Conservation (phyloP, 2,888 invertebrate genomes). For the Eurois occulta region DNA sequence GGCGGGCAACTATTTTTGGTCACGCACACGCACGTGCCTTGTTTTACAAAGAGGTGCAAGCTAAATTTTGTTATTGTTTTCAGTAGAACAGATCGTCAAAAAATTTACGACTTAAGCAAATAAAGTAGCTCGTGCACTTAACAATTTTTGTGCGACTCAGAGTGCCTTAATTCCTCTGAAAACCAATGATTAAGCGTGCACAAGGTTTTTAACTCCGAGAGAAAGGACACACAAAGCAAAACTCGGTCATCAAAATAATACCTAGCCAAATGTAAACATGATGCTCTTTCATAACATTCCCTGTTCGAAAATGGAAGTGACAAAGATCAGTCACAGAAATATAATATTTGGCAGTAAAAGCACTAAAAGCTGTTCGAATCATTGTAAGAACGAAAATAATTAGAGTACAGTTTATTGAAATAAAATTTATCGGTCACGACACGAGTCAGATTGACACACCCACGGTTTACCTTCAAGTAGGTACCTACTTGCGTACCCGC, state of each 20-base stretch:
- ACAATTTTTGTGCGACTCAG: not conserved
- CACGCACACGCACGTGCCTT: not conserved
- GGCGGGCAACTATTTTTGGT: not conserved
- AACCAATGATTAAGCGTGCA: constrained; percentile 32
- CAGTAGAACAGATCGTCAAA: not conserved
- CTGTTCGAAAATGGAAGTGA: constrained; percentile 11
- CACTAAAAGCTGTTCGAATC: constrained; percentile 23
- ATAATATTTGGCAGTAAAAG: constrained; percentile 12
- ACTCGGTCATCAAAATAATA: constrained; percentile 44
- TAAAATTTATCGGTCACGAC: constrained; percentile 24
- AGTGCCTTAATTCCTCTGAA: constrained; percentile 20
- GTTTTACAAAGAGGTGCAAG: not conserved
- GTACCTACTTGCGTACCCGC: not conserved
- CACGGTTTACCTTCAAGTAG: constrained; percentile 10
- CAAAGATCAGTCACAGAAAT: constrained; percentile 12
- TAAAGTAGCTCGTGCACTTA: not conserved
- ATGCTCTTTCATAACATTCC: constrained; percentile 27
- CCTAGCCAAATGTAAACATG: constrained; percentile 26
- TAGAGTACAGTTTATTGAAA: constrained; percentile 26
- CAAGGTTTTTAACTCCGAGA: constrained; percentile 47
- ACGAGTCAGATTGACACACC: constrained; percentile 39
- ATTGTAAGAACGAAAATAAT: constrained; percentile 18
- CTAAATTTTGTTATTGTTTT: not conserved
- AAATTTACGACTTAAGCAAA: not conserved
- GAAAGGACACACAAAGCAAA: constrained; percentile 44